These are phyloP conservation scores for Saccostrea glomerata DNA, from an alignment of 1,140 invertebrate species.

Conservation along the genomic window DNA sequence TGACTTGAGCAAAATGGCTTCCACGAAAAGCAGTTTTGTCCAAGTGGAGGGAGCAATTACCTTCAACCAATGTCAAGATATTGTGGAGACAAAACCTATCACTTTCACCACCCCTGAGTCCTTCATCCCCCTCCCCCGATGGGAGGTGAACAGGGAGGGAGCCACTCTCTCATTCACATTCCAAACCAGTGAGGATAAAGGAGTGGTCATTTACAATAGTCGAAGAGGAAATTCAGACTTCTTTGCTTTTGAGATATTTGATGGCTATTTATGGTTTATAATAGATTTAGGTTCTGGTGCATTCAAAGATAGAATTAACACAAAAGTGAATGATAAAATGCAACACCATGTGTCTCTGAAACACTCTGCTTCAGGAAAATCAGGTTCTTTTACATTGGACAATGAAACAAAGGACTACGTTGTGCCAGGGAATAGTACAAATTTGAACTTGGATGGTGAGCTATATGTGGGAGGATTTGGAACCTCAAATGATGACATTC, in stretches of 20 bases:
- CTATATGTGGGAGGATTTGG: conserved; percentile 90
- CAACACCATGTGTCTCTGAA: conserved; percentile 94
- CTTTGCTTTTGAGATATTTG: conserved; percentile 95
- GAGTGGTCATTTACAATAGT: conserved; percentile 93
- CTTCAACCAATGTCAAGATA: conserved; percentile 90
- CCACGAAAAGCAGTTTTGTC: conserved; percentile 90
- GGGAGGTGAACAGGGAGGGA: conserved; percentile 91
- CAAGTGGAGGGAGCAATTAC: conserved; percentile 92
- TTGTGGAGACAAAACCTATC: conserved; percentile 90
- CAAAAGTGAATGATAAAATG: conserved; percentile 89
- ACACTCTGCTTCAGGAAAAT: conserved; percentile 80
- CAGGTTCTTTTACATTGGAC: conserved; percentile 93
- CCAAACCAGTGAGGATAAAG: conserved; percentile 95
- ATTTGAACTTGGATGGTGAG: conserved; percentile 90
- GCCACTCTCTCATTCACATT: conserved; percentile 92
- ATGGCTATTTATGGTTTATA: conserved; percentile 94
- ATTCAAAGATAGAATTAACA: conserved; percentile 84
- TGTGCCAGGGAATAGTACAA: conserved; percentile 83
- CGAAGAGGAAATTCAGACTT: conserved; percentile 86
- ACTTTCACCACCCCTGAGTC: conserved; percentile 94
- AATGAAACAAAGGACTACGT: conserved; percentile 92
- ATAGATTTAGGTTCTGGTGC: conserved; percentile 94
- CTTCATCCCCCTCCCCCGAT: conserved; percentile 88
- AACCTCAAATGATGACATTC: conserved; percentile 80
- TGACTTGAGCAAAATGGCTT: conserved; percentile 93